Evolutionary conservation across 1,140 invertebrate species (phyloP).

Genomic region (Tetragnatha versicolor): DNA sequence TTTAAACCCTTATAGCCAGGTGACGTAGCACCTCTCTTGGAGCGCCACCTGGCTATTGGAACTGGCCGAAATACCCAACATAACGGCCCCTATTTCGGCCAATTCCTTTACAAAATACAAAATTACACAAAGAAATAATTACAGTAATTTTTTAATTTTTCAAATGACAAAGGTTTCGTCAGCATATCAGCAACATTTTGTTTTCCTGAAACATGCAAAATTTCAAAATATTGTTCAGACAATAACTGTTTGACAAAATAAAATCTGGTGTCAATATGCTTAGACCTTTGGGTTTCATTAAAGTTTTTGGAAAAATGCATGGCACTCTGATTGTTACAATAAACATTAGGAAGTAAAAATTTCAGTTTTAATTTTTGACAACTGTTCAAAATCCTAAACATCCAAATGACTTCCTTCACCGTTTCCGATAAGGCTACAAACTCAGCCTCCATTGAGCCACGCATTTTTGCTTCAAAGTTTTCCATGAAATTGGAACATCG

Average conservation of each 20-base stretch:
- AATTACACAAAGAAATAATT: too few relatives aligned
- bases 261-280: conserved; percentile 59
- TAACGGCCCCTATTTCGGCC: too few relatives aligned
- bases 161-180: too few relatives aligned
- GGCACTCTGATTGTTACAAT: conserved; percentile 1
- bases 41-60: too few relatives aligned
- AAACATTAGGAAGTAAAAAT: too few relatives aligned
- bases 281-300: conserved; percentile 38
- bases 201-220: background rate
- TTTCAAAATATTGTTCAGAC: conserved; percentile 59
- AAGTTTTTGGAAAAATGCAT: background rate
- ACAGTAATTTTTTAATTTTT: too few relatives aligned
- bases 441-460: conserved; percentile 54
- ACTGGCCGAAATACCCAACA: too few relatives aligned
- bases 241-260: conserved; percentile 62
- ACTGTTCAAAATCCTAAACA: background rate
- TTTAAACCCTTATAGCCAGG: too few relatives aligned
- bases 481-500: conserved; percentile 60
- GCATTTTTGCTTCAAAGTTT: conserved; percentile 33
- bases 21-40: too few relatives aligned
- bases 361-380: background rate
- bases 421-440: conserved; percentile 42
- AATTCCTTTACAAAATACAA: too few relatives aligned
- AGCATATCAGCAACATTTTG: conserved; percentile 53
- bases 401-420: conserved; percentile 26